Evolutionary conservation across 1,140 invertebrate species (phyloP), one percentile per base, ranked within the genome.

Genomic region (Lethrus apterus): DNA sequence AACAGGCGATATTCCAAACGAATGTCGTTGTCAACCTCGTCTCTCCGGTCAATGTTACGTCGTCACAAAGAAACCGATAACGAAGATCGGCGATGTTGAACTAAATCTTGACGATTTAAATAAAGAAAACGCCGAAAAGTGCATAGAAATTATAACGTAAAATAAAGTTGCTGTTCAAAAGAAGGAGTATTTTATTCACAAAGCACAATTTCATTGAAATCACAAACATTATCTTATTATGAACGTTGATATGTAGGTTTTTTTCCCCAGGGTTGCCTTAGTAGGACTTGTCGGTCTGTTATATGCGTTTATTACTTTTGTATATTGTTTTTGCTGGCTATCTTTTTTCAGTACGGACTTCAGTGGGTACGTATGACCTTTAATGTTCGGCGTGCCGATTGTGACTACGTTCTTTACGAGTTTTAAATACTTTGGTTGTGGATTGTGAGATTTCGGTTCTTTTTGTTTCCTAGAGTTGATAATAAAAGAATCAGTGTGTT

Each of bases 391-490:
- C 21, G 42, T 50, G 7, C 44, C 20, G n/a, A 21, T 34, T 2
- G 14, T 32, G 10, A 29, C 8, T 10, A 44, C 8, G 13, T 59
- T 59, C 31, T 53, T 52, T 13, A 54, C 57, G 14, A 62, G 42
- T 34, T 55, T 48, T 14, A 62, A 56, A 29, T 52, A 59, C 44
- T 57, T 60, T 5, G 58, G 58, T 42, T 62, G 58, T 23, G 58
- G 50, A 42, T 50, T 51, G 36, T 51, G 36, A 11, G 52, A 42
- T 30, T 52, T 60, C 2, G 46, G 32, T 20, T 44, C 50, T n/a
- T 29, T 36, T 33, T 49, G 44, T 29, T 44, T 60, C 46, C 52
- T 60, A 23, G 34, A 30, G 20, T 47, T 52, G 2, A 58, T 30
- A 35, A 58, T 50, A 33, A 58, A 50, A 20, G 56, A 58, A 44